Evolutionary conservation across 2,888 invertebrate genomes (phyloP).

Genomic region (Aspidiotus rigidus): DNA sequence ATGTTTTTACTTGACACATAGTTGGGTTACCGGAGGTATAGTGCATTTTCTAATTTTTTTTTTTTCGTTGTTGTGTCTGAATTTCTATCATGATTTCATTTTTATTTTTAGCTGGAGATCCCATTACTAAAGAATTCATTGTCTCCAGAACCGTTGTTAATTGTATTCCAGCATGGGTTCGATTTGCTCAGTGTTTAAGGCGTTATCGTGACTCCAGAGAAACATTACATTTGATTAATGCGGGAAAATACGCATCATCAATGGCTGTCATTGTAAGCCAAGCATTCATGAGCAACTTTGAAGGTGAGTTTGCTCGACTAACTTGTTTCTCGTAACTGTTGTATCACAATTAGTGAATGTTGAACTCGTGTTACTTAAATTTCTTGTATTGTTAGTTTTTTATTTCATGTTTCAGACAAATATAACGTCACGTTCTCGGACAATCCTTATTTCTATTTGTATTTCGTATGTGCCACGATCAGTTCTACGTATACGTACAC

Average conservation of each 20-base stretch:
- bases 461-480: constrained; percentile 74
- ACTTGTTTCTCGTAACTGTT: background rate
- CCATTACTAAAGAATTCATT: constrained; percentile 9
- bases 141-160: constrained; percentile 70
- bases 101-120: constrained; percentile 10
- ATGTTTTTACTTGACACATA: constrained; percentile 80
- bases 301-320: constrained; percentile 37
- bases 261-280: constrained; percentile 87
- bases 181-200: constrained; percentile 92
- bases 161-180: constrained; percentile 92
- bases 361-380: background rate
- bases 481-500: constrained; percentile 92
- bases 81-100: background rate
- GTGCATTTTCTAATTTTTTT: constrained; percentile 8
- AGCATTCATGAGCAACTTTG: constrained; percentile 57
- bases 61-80: background rate
- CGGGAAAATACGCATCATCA: constrained; percentile 94
- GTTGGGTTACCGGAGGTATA: constrained; percentile 48
- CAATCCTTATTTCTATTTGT: constrained; percentile 79
- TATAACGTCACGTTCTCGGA: constrained; percentile 47
- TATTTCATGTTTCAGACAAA: constrained; percentile 26
- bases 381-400: background rate
- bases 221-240: constrained; percentile 92
- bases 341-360: background rate
- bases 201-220: constrained; percentile 90